These are phyloP conservation scores for Eilema caniola DNA, from an alignment of 2,888 invertebrate species.

Conservation along the genomic window DNA sequence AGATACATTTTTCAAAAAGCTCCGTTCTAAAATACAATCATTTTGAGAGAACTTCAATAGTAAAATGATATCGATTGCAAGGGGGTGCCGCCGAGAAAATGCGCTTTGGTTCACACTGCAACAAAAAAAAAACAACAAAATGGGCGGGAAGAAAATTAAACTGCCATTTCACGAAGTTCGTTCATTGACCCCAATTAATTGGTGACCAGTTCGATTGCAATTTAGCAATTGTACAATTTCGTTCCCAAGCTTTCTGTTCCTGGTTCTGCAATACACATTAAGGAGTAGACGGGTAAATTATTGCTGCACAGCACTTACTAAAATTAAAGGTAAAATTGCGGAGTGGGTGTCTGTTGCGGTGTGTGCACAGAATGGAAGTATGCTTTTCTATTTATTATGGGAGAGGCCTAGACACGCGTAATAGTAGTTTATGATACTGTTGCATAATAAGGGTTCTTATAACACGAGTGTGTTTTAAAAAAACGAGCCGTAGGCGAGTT, in stretches of 20 bases:
- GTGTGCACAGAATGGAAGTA: conserved; percentile 30
- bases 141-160: conserved; percentile 22
- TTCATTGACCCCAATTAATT: conserved; percentile 44
- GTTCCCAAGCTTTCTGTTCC: conserved; percentile 22
- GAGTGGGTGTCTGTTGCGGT: not conserved
- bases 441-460: no score
- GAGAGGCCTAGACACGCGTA: not conserved
- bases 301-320: conserved; percentile 38
- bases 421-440: no score
- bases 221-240: conserved; percentile 45
- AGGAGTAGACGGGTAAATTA: conserved; percentile 25
- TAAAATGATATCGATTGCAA: not conserved
- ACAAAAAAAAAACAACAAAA: conserved; percentile 10
- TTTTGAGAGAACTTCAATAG: not conserved
- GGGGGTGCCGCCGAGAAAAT: not conserved
- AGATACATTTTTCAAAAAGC: no score
- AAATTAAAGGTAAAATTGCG: conserved; percentile 42
- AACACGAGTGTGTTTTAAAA: no score
- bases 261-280: conserved; percentile 2
- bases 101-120: conserved; percentile 5
- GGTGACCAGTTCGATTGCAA: conserved; percentile 42
- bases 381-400: conserved; percentile 17
- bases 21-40: not conserved
- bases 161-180: conserved; percentile 39
- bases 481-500: no score